phyloP scores from a whole-genome alignment of 2,888 invertebrate species.

The Polydrusus pterygomalis region DNA sequence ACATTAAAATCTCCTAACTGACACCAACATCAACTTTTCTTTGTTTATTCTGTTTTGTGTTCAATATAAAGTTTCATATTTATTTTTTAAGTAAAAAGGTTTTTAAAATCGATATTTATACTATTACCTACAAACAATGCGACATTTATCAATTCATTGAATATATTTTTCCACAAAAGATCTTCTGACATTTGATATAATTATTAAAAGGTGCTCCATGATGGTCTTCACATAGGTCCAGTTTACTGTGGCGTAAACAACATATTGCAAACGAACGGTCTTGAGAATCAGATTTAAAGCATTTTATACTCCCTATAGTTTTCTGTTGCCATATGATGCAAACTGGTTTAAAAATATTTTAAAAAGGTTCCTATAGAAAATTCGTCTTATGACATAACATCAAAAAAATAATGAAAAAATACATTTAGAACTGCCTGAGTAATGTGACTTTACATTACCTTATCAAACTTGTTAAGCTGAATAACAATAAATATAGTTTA shows the following conservation, averaged over 20 bases:
- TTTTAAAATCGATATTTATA: no score
- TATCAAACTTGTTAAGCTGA: no score
- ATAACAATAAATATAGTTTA: no score
- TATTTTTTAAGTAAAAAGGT: no score
- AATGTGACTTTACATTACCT: no score
- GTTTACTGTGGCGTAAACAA: conserved; percentile 23
- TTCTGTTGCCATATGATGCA: conserved; percentile 25
- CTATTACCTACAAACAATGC: neutral
- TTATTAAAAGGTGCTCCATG: conserved; percentile 13
- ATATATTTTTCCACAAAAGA: neutral
- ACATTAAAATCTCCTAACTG: no score
- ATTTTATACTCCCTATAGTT: conserved; percentile 29
- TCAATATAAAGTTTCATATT: no score
- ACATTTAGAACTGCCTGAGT: no score
- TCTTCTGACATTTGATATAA: neutral
- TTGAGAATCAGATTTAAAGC: conserved; percentile 24
- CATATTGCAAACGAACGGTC: conserved; percentile 29
- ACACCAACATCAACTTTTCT: no score
- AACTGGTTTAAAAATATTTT: conserved; percentile 16
- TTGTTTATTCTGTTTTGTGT: no score
- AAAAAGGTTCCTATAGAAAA: neutral
- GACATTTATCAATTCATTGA: neutral
- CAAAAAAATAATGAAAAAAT: no score
- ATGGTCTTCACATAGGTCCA: conserved; percentile 17
- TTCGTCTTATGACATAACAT: no score